These are phyloP conservation scores for Yponomeuta sedellus DNA, from an alignment of 2,888 invertebrate genomes.

Conservation along the genomic window DNA sequence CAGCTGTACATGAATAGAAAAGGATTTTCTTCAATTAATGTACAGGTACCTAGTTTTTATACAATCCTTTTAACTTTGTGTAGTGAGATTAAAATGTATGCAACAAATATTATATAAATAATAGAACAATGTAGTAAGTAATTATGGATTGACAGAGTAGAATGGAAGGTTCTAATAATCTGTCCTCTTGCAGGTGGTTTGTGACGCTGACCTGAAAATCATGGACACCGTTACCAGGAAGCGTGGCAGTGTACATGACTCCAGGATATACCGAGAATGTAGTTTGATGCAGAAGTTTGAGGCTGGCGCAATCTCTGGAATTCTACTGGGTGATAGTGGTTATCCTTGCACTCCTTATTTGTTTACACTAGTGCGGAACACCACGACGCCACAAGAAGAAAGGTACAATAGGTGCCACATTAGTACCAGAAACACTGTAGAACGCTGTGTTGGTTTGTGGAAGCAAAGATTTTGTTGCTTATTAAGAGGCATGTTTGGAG, in stretches of 20 bases:
- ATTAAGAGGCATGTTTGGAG: constrained; percentile 18
- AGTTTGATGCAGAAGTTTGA: constrained; percentile 2
- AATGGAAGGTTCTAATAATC: too few relatives aligned
- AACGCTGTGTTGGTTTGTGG: constrained; percentile 23
- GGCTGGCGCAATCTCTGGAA: constrained; percentile 13
- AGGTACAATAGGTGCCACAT: constrained; percentile 24
- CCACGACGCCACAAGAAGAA: constrained; percentile 19
- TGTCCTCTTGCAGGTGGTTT: too few relatives aligned
- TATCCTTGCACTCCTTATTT: constrained; percentile 21
- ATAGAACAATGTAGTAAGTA: too few relatives aligned
- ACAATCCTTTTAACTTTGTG: too few relatives aligned
- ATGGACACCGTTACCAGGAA: too few relatives aligned
- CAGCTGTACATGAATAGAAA: constrained; percentile 3
- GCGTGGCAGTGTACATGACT: too few relatives aligned
- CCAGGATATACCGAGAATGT: constrained; percentile 17
- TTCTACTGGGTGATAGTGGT: constrained; percentile 24
- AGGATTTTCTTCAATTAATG: constrained; percentile 4
- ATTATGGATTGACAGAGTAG: too few relatives aligned
- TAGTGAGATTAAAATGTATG: neutral
- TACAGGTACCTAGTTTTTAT: too few relatives aligned
- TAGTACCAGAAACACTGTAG: constrained; percentile 21
- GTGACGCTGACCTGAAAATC: too few relatives aligned
- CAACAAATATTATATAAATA: neutral
- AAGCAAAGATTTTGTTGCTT: constrained; percentile 20
- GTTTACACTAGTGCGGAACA: constrained; percentile 21